Evolutionary conservation across 2,888 invertebrate species (phyloP), one percentile per base, ranked within the genome.

Genomic region (Campoletis raptor): DNA sequence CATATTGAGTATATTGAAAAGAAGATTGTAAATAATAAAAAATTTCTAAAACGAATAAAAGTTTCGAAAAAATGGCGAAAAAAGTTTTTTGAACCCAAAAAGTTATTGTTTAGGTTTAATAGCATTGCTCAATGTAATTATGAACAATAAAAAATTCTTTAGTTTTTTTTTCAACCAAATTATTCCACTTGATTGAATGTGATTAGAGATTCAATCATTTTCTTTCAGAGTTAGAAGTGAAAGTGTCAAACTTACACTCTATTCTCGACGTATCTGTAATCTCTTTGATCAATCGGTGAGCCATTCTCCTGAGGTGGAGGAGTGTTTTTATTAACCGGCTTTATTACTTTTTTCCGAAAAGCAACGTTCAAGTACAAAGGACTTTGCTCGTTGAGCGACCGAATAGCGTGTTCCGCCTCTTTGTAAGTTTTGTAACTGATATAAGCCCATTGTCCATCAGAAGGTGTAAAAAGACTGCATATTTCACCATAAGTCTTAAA

Each of bases 361-460:
- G 89, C 85, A 36, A 94, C 88, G 79, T 87, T 86, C 9, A 94
- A 77, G 45, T 85, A 70, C 15, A 94, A 80, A 12, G 94, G 94
- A n/a, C 86, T 78, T 8, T 81, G 81, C 37, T 89, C 69, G 45
- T 93, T 67, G 15, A 94, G 87, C n/a, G 89, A 84, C 30, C 89
- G 88, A 9, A 94, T 91, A 1, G 93, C 92, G 9, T 37, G 21
- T 86, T 94, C 92, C 2, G 93, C 94, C 85, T 93, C 92, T 42
- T 10, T 66, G 77, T 90, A 92, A 2, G 85, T 89, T 10, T 64
- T 81, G 72, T 91, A 93, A 5, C 91, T 90, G 61, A 93, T 79
- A 66, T 85, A 93, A 8, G 92, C 92, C 90, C 91, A 92, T 21
- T 78, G 81, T 8, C 89, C 76, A 24, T 87, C 84, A 0, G 64